Evolutionary conservation across 2,113 vertebrate genomes (phyloP).

Genomic region (Laterallus jamaicensis): DNA sequence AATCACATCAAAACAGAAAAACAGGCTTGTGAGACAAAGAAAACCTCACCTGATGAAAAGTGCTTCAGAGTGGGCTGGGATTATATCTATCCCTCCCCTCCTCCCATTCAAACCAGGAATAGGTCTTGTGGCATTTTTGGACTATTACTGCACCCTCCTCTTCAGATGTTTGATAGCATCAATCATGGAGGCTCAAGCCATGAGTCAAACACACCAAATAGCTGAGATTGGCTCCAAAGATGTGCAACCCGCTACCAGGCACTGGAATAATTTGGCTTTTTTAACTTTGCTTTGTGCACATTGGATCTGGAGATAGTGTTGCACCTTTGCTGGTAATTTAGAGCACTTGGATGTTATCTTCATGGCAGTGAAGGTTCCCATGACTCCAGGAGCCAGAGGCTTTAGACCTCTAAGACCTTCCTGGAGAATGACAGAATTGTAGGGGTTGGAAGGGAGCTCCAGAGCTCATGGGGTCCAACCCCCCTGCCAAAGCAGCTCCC

Average conservation of each 20-base stretch:
- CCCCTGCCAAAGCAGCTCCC: too few relatives aligned
- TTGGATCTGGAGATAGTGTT: background rate
- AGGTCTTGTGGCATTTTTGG: background rate
- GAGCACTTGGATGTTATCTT: background rate
- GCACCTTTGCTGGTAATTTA: background rate
- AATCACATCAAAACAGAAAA: background rate
- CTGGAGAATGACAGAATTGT: background rate
- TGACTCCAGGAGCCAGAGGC: background rate
- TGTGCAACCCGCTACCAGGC: rapidly evolving
- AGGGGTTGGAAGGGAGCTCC: too few relatives aligned
- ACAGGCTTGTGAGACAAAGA: background rate
- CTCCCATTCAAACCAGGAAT: slow-evolving; percentile 4
- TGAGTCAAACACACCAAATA: background rate
- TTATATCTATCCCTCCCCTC: background rate
- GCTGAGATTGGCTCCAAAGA: background rate
- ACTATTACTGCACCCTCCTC: background rate
- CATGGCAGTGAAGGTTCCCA: background rate
- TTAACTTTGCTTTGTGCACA: background rate
- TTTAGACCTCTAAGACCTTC: background rate
- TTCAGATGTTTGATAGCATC: background rate
- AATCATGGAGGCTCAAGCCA: background rate
- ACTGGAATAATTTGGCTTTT: background rate
- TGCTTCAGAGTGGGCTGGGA: background rate
- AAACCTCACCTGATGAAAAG: background rate
- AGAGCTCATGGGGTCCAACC: too few relatives aligned